Conservation (phyloP, 92 coral and sea anemone genomes). For the Porites lobata region DNA sequence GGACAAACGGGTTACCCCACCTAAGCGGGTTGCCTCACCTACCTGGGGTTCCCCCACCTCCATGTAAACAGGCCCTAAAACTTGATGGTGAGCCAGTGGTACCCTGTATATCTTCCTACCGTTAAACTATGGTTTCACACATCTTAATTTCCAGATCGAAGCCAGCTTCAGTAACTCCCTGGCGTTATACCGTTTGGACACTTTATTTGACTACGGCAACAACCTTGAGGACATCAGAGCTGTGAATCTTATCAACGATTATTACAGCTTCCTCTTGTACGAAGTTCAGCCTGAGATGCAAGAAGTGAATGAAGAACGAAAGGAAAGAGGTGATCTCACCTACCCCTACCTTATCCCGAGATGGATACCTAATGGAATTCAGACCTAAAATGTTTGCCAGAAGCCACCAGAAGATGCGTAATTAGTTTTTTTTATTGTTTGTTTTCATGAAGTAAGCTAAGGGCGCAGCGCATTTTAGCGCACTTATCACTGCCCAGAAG, state of each 20-base stretch:
- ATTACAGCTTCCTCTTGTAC: conserved; percentile 25
- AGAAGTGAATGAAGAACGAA: conserved; percentile 27
- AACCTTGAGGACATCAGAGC: conserved; percentile 31
- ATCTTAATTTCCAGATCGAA: conserved; percentile 18
- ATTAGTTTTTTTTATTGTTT: no score
- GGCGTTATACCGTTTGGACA: conserved; percentile 61
- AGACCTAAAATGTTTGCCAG: conserved; percentile 1
- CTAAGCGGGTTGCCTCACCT: no score
- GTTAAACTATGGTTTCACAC: conserved; percentile 28
- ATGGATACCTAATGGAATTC: conserved; percentile 62
- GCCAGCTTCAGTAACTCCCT: conserved; percentile 16
- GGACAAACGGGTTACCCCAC: no score
- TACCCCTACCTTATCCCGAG: conserved; percentile 66
- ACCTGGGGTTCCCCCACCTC: no score
- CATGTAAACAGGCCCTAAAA: background rate
- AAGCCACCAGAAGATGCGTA: no score
- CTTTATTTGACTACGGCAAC: conserved; percentile 69
- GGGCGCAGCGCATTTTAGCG: no score
- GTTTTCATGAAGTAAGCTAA: no score
- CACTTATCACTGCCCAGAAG: no score
- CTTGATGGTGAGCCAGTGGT: background rate
- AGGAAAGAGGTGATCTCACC: conserved; percentile 50
- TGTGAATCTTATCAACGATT: background rate
- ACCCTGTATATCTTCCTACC: background rate
- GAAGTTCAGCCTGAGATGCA: conserved; percentile 19